Evolutionary conservation across 2,797 vertebrate genomes (phyloP).

Genomic region (Pseudotriccus pelzelni): DNA sequence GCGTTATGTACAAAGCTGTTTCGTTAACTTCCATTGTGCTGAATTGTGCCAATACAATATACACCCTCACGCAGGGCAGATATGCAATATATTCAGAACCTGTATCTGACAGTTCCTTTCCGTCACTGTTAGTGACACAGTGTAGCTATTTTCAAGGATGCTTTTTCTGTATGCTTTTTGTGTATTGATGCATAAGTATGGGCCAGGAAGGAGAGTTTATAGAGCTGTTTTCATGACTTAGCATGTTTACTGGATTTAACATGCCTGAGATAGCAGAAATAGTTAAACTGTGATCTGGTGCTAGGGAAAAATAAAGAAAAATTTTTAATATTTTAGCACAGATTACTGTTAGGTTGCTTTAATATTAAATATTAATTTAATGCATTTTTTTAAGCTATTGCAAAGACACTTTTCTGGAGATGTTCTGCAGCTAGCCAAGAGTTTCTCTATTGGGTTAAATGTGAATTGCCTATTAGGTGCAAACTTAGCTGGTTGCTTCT

Average conservation of each 20-base stretch:
- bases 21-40: fast-evolving
- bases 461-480: neutral
- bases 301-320: neutral
- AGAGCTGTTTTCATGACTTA: neutral
- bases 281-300: neutral
- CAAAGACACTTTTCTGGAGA: neutral
- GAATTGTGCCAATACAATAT: neutral
- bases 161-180: neutral
- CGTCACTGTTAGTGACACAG: neutral
- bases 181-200: neutral
- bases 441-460: neutral
- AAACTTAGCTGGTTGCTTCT: neutral
- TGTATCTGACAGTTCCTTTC: neutral
- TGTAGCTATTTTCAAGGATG: neutral
- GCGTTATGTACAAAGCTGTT: neutral
- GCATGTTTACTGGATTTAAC: neutral
- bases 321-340: neutral
- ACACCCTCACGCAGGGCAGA: neutral
- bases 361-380: neutral
- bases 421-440: neutral
- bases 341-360: neutral
- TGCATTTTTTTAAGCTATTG: neutral
- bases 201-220: neutral
- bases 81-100: neutral
- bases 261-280: neutral